These are phyloP conservation scores for Folsomia candida DNA, from an alignment of 2,888 invertebrate genomes.

Conservation along the genomic window DNA sequence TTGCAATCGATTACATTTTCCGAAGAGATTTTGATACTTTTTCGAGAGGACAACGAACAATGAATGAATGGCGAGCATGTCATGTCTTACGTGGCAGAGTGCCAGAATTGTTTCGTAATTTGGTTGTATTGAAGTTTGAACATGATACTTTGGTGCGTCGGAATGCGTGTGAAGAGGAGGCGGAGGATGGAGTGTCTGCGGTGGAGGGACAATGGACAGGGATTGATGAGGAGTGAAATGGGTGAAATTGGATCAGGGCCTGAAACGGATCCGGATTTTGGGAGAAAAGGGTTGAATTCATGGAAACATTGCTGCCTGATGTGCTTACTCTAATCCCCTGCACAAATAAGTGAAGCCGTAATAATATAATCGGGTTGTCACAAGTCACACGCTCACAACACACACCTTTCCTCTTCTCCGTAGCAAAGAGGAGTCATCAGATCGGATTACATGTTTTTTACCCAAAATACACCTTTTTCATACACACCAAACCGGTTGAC, in stretches of 20 bases:
- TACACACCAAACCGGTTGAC: neutral
- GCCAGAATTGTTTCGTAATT: neutral
- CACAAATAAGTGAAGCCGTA: neutral
- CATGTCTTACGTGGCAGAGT: neutral
- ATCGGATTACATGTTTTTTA: conserved; percentile 12
- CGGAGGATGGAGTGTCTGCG: neutral
- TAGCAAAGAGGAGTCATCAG: conserved; percentile 14
- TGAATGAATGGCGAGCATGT: too few relatives aligned
- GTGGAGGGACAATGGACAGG: conserved; percentile 1
- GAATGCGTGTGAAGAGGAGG: neutral
- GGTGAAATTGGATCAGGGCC: conserved; percentile 2
- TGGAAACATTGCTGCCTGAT: conserved; percentile 8
- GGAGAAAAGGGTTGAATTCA: neutral
- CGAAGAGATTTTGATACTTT: too few relatives aligned
- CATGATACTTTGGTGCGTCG: neutral
- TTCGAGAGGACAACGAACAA: too few relatives aligned
- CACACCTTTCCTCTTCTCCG: conserved; percentile 1
- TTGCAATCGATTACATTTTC: too few relatives aligned
- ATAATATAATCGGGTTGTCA: neutral
- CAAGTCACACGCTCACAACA: conserved; percentile 17
- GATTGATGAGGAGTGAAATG: conserved; percentile 2
- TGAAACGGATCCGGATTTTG: conserved; percentile 1
- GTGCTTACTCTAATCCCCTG: neutral
- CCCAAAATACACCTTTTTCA: neutral
- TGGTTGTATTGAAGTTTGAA: neutral